Evolutionary conservation across 2,888 invertebrate genomes (phyloP).

Genomic region (Agonopterix subpropinquella): DNA sequence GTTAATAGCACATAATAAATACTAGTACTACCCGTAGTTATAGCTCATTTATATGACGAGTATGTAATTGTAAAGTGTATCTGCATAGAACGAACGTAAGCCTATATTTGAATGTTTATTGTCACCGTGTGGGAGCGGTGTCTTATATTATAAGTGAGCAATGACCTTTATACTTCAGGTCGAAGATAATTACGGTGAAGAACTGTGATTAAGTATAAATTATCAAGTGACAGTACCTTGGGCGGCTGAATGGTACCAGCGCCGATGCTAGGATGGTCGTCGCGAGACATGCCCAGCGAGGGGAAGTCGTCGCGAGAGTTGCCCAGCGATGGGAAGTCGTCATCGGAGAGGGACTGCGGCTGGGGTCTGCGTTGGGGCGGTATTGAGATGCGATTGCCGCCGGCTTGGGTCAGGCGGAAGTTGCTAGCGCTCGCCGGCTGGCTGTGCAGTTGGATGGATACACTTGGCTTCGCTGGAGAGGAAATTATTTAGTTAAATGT

Average conservation of each 20-base stretch:
- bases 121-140: too few species aligned
- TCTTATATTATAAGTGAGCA: too few species aligned
- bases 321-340: constrained; percentile 41
- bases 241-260: constrained; percentile 50
- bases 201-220: neutral
- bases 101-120: too few species aligned
- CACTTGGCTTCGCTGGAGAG: constrained; percentile 57
- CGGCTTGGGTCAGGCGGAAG: constrained; percentile 59
- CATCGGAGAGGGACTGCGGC: constrained; percentile 21
- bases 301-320: constrained; percentile 50
- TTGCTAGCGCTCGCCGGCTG: constrained; percentile 65
- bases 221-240: constrained; percentile 35
- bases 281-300: constrained; percentile 37
- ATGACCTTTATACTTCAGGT: too few species aligned
- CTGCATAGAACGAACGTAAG: too few species aligned
- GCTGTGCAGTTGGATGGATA: constrained; percentile 68
- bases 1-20: too few species aligned
- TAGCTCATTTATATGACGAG: too few species aligned
- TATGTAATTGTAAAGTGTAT: too few species aligned
- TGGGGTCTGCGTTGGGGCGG: constrained; percentile 18
- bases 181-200: too few species aligned
- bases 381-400: constrained; percentile 45
- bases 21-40: too few species aligned
- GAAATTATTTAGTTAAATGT: neutral
- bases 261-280: constrained; percentile 63